Conservation (phyloP, 2,797 vertebrate genomes). For the Hoplostethus mediterraneus region DNA sequence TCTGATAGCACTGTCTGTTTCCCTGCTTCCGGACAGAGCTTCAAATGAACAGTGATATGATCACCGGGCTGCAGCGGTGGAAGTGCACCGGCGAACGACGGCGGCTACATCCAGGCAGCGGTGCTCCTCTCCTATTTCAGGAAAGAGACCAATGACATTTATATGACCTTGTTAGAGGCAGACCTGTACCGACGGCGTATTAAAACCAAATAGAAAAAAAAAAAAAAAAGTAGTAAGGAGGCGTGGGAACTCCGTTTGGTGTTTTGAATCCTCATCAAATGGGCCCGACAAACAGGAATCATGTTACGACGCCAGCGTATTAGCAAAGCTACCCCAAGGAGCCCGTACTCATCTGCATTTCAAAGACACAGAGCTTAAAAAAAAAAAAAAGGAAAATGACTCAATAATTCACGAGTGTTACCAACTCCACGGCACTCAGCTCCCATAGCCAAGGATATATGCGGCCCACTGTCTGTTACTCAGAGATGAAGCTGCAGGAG, state of each 20-base stretch:
- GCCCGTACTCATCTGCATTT: slow-evolving; percentile 53
- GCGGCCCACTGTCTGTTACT: slow-evolving; percentile 6
- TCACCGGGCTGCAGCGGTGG: slow-evolving; percentile 40
- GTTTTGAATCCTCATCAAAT: slow-evolving; percentile 17
- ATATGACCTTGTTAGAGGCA: slow-evolving; percentile 60
- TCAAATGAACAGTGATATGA: slow-evolving; percentile 61
- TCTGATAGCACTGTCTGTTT: slow-evolving; percentile 65
- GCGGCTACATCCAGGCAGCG: slow-evolving; percentile 47
- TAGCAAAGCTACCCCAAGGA: slow-evolving; percentile 12
- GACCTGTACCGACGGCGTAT: slow-evolving; percentile 39
- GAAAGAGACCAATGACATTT: slow-evolving; percentile 67
- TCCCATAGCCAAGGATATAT: slow-evolving; percentile 24
- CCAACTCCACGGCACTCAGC: slow-evolving; percentile 54
- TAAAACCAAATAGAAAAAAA: background rate
- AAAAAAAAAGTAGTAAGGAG: no score
- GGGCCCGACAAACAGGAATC: slow-evolving; percentile 10
- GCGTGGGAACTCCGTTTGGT: background rate
- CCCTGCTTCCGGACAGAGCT: slow-evolving; percentile 65
- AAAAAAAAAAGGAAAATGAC: slow-evolving; percentile 41
- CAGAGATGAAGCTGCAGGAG: slow-evolving; percentile 3
- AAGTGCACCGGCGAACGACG: slow-evolving; percentile 39
- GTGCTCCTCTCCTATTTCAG: slow-evolving; percentile 72
- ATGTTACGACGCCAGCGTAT: slow-evolving; percentile 16
- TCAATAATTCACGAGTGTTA: slow-evolving; percentile 74
- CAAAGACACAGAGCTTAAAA: slow-evolving; percentile 34